Evolutionary conservation across 2,888 invertebrate species (phyloP).

Genomic region (Caenorhabditis japonica): DNA sequence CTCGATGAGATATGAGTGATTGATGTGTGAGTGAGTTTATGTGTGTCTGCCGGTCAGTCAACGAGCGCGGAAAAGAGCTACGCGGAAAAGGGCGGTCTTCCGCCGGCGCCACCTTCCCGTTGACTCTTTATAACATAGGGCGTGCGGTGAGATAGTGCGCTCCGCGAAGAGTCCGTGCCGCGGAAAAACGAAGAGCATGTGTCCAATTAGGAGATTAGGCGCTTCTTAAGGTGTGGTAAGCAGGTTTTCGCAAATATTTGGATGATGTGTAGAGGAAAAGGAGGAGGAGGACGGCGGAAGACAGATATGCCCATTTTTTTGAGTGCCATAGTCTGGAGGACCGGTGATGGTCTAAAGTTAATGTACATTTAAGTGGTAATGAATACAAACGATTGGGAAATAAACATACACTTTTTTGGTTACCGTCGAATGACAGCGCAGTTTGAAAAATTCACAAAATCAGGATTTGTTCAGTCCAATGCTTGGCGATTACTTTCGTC

Average conservation of each 20-base stretch:
- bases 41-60: slow-evolving; percentile 22
- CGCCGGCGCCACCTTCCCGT: slow-evolving; percentile 40
- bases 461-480: too few species aligned
- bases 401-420: too few species aligned
- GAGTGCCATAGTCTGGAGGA: too few species aligned
- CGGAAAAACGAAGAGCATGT: slow-evolving; percentile 38
- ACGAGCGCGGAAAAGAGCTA: slow-evolving; percentile 2
- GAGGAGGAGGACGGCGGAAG: not conserved
- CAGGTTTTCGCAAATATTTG: slow-evolving; percentile 55
- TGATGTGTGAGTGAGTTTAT: not conserved
- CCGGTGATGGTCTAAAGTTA: too few species aligned
- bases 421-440: too few species aligned
- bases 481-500: too few species aligned
- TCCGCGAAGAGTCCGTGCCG: too few species aligned
- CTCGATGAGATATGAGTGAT: slow-evolving; percentile 7
- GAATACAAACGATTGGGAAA: too few species aligned
- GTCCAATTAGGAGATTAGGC: slow-evolving; percentile 48
- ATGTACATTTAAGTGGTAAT: too few species aligned
- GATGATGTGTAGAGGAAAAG: not conserved
- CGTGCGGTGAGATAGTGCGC: slow-evolving; percentile 2
- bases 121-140: slow-evolving; percentile 39
- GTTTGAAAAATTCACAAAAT: too few species aligned
- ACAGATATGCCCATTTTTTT: not conserved
- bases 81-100: slow-evolving; percentile 30
- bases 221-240: slow-evolving; percentile 49